Evolutionary conservation across 2,888 invertebrate genomes (phyloP), one percentile per base, ranked within the genome.

Genomic region (Petrolisthes manimaculis): DNA sequence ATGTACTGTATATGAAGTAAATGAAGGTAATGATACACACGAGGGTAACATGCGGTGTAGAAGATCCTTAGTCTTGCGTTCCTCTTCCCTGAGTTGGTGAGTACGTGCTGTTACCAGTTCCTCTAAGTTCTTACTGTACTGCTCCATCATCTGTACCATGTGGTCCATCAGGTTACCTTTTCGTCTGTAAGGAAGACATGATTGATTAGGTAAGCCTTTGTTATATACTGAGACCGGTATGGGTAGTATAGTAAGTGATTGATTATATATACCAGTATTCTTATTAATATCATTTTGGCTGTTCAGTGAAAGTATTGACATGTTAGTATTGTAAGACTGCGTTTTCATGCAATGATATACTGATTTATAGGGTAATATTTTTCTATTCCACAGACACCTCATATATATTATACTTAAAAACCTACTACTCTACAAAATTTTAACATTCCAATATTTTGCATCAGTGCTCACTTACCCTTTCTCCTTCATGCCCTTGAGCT

Each of bases 71-170:
- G 98, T 98, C 94, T 98, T 98, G 94, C 97, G 97, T 93, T 98
- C 98, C 94, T 99, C 99, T 93, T 98, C 97, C 92, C 97, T 96
- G 88, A 99, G 94, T 93, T 97, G 97, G 93, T 97, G 97, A 0
- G 98, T 98, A 88, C 98, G 94, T 93, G 98, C 98, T 92, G 97
- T 97, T 0, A 99, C 98, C 3, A 99, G 94, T 0, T 95, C 97
- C 93, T 99, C 98, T 92, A 99, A 94, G 93, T 98, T 98, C 92
- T 97, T 98, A 14, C 98, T 97, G 92, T 99, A 98, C 92, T 98
- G 97, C 93, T 98, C 98, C 97, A 99, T 97, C 95, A 98, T 97
- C 0, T 97, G 96, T 95, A 98, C 97, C 97, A 99, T 98, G 91
- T 93, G 92, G 90, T 93, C 93, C 92, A 93, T 91, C 6, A 92